These are phyloP conservation scores for Telenomus remus DNA, from an alignment of 1,140 invertebrate species.

Conservation along the genomic window DNA sequence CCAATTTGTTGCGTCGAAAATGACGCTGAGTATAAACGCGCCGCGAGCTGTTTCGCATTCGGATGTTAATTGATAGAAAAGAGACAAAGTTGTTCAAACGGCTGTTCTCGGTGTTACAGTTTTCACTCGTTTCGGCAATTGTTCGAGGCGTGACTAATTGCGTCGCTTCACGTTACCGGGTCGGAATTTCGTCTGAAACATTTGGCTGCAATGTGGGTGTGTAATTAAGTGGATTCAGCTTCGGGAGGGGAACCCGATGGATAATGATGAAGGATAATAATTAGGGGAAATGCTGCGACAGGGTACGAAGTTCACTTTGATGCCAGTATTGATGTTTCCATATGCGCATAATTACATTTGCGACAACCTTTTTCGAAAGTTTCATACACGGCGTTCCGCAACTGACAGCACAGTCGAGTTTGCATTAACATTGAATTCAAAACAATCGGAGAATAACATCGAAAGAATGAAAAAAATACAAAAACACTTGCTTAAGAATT, in stretches of 20 bases:
- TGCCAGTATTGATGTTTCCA: too few relatives aligned
- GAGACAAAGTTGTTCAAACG: constrained; percentile 8
- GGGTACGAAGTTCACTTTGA: too few relatives aligned
- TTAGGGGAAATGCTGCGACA: not conserved
- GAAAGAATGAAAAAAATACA: too few relatives aligned
- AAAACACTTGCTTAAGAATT: too few relatives aligned
- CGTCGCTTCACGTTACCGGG: constrained; percentile 2
- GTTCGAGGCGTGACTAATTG: constrained; percentile 33
- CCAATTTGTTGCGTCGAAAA: constrained; percentile 19
- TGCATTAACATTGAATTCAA: too few relatives aligned
- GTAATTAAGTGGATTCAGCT: constrained; percentile 31
- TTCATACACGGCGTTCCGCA: too few relatives aligned
- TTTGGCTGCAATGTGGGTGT: constrained; percentile 29
- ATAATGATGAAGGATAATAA: constrained; percentile 9
- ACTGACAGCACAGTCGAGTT: too few relatives aligned
- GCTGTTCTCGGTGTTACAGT: constrained; percentile 3
- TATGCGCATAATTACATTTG: too few relatives aligned
- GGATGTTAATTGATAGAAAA: constrained; percentile 16
- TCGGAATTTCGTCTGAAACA: constrained; percentile 32
- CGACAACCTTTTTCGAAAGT: too few relatives aligned
- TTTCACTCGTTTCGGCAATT: constrained; percentile 34
- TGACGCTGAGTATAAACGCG: not conserved
- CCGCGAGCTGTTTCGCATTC: not conserved
- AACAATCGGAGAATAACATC: too few relatives aligned
- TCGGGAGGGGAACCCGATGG: not conserved